These are phyloP conservation scores for Suillia variegata DNA, from an alignment of 2,888 invertebrate species.

Conservation along the genomic window DNA sequence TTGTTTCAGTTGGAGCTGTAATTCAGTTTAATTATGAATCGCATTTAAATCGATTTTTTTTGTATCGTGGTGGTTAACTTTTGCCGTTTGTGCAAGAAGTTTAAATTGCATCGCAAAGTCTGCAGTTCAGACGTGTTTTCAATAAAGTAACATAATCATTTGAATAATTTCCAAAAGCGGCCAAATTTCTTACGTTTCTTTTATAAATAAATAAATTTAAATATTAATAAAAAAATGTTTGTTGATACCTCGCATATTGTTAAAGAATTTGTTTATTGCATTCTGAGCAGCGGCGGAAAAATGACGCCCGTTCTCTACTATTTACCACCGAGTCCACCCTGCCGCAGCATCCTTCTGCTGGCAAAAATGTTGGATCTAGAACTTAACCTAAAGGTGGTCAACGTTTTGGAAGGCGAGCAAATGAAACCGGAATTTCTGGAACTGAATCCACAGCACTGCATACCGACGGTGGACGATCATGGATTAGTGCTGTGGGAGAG, in stretches of 20 bases:
- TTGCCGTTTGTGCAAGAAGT: conserved; percentile 6
- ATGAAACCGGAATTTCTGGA: conserved; percentile 67
- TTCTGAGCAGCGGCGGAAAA: conserved; percentile 58
- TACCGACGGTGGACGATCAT: conserved; percentile 67
- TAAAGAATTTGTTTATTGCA: conserved; percentile 61
- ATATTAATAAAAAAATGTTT: conserved; percentile 42
- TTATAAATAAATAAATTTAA: too few species aligned
- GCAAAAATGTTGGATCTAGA: conserved; percentile 67
- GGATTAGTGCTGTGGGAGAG: conserved; percentile 65
- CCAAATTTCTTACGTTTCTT: too few species aligned
- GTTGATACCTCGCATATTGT: conserved; percentile 56
- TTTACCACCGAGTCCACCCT: conserved; percentile 67
- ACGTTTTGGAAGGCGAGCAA: conserved; percentile 66
- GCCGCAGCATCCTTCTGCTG: conserved; percentile 66
- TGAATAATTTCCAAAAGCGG: background rate
- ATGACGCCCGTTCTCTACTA: conserved; percentile 65
- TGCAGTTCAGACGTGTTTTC: too few species aligned
- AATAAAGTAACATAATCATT: too few species aligned
- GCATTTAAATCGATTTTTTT: conserved; percentile 28
- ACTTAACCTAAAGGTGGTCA: conserved; percentile 66
- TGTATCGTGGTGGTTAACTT: background rate
- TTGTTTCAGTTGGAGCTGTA: conserved; percentile 5
- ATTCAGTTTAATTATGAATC: conserved; percentile 19
- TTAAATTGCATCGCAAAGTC: conserved; percentile 3
- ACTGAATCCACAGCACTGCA: conserved; percentile 65